A percentile compares a stretch with the other conserved stretches of the same genome.
Conservation (phyloP, 1,140 invertebrate genomes). For the Caenorhabditis latens region DNA sequence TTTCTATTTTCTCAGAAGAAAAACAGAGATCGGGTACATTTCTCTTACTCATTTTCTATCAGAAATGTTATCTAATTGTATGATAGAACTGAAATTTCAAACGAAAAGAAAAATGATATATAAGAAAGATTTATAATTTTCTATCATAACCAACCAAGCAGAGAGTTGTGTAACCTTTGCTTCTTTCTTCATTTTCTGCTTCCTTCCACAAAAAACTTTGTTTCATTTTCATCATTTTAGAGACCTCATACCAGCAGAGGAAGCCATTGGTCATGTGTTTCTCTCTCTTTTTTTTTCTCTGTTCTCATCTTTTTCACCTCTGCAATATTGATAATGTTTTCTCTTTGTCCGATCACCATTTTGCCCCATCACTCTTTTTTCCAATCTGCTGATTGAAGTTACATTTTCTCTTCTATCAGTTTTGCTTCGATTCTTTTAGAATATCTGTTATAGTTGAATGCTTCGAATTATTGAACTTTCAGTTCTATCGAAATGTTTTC, state of each 20-base stretch:
- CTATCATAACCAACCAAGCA: no score
- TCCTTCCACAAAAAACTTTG: background rate
- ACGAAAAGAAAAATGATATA: no score
- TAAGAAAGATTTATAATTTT: background rate
- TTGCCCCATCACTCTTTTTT: background rate
- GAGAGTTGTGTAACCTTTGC: background rate
- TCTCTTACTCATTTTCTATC: no score
- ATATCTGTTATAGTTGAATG: no score
- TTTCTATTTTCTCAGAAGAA: no score
- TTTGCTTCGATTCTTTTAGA: no score
- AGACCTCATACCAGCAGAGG: background rate
- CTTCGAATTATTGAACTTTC: no score
- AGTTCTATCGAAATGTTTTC: no score
- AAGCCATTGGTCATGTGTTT: constrained; percentile 27
- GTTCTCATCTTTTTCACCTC: background rate
- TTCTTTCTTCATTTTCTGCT: no score
- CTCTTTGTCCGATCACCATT: background rate
- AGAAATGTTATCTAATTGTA: no score
- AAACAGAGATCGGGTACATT: no score
- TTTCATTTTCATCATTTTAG: background rate
- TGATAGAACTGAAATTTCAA: no score
- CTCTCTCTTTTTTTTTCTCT: constrained; percentile 23
- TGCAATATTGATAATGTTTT: constrained; percentile 7
- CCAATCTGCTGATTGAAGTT: background rate
- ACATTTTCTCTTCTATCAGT: background rate